Percentiles rank a stretch among this genome's conserved stretches.
Conservation (phyloP, 2,113 vertebrate genomes). For the Sus scrofa region T2T-Sscrofa CM000827.6:98012001-98012500, state of each 20-base stretch:
- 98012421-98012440: not conserved
- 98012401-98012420: not conserved
- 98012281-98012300: too few relatives aligned
- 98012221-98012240: too few relatives aligned
- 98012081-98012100: not conserved
- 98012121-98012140: too few relatives aligned
- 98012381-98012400: slow-evolving; percentile 6
- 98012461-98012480: slow-evolving; percentile 71
- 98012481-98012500: slow-evolving; percentile 65
- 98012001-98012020: slow-evolving; percentile 56
- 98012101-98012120: too few relatives aligned
- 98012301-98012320: too few relatives aligned
- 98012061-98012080: slow-evolving; percentile 34
- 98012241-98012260: too few relatives aligned
- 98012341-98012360: not conserved
- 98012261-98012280: too few relatives aligned
- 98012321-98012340: slow-evolving; percentile 38
- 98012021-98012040: slow-evolving; percentile 72
- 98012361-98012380: not conserved
- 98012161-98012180: too few relatives aligned
- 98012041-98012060: too few relatives aligned
- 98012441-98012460: not conserved
- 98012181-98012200: too few relatives aligned
- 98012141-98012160: too few relatives aligned
- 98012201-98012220: too few relatives aligned